phyloP scores from a whole-genome alignment of 2,888 invertebrate species.

The Drosophila falleni region DNA sequence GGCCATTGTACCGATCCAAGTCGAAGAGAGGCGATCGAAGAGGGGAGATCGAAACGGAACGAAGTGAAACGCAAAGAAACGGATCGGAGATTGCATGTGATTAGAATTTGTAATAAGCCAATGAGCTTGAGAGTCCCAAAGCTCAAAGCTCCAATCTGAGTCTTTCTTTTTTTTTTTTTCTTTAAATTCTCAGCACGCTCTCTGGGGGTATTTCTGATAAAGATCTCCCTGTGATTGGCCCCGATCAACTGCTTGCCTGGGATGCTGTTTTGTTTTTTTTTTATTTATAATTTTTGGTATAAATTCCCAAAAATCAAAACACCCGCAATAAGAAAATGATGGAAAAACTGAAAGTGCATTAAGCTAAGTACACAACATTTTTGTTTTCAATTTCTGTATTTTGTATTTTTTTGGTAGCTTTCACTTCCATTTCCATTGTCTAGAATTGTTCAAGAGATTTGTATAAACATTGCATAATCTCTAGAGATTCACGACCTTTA shows the following conservation, averaged over 20 bases:
- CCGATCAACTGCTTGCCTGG: constrained; percentile 36
- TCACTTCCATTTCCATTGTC: constrained; percentile 66
- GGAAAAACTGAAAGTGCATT: constrained; percentile 73
- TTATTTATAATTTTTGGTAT: not conserved
- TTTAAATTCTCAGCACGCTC: constrained; percentile 54
- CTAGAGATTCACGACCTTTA: constrained; percentile 63
- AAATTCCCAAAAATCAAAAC: constrained; percentile 44
- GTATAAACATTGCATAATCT: constrained; percentile 67
- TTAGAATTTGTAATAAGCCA: constrained; percentile 79
- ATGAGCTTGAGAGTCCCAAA: constrained; percentile 22
- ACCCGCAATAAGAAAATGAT: constrained; percentile 58
- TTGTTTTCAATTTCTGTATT: constrained; percentile 2
- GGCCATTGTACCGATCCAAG: constrained; percentile 64
- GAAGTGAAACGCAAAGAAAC: constrained; percentile 25
- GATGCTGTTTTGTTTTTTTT: constrained; percentile 9
- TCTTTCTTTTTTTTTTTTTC: constrained; percentile 11
- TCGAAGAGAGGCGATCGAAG: constrained; percentile 5
- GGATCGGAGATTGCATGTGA: constrained; percentile 69
- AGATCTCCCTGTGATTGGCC: constrained; percentile 56
- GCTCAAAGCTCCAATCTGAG: constrained; percentile 45
- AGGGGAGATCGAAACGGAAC: constrained; percentile 36
- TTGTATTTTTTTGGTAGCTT: constrained; percentile 45
- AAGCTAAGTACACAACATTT: constrained; percentile 54
- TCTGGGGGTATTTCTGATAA: constrained; percentile 48
- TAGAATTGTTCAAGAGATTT: constrained; percentile 51